These are phyloP conservation scores for Promerops cafer DNA, from an alignment of 2,113 vertebrate species.

Conservation along the genomic window DNA sequence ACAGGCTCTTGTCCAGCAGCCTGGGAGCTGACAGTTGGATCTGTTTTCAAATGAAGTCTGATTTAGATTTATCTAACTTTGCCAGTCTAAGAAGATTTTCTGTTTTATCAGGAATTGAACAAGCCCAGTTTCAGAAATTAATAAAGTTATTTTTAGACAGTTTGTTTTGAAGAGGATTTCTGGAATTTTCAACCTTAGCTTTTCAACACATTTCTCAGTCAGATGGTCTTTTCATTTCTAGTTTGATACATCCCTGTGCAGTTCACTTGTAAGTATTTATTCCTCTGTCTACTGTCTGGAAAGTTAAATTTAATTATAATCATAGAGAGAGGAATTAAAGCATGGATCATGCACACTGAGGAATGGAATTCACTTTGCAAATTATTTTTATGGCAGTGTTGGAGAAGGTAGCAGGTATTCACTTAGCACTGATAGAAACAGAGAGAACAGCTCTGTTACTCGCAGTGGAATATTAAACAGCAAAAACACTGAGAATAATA, in stretches of 20 bases:
- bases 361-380: not conserved
- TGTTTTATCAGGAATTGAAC: not conserved
- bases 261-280: slow-evolving; percentile 20
- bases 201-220: not conserved
- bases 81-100: not conserved
- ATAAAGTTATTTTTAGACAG: not conserved
- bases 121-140: not conserved
- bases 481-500: not conserved
- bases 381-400: slow-evolving; percentile 40
- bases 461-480: not conserved
- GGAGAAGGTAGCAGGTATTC: slow-evolving; percentile 14
- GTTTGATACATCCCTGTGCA: slow-evolving; percentile 2
- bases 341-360: not conserved
- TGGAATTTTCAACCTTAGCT: not conserved
- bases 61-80: not conserved
- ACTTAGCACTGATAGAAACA: not conserved
- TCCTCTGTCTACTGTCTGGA: not conserved
- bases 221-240: slow-evolving; percentile 1
- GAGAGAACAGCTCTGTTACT: not conserved
- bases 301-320: slow-evolving; percentile 36
- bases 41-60: not conserved
- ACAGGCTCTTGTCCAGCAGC: not conserved
- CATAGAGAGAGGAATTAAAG: not conserved
- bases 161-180: not conserved
- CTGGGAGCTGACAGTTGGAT: not conserved